Evolutionary conservation across 2,797 vertebrate species (phyloP), one percentile per base, ranked within the genome.

Genomic region (Apogon hyalosoma): DNA sequence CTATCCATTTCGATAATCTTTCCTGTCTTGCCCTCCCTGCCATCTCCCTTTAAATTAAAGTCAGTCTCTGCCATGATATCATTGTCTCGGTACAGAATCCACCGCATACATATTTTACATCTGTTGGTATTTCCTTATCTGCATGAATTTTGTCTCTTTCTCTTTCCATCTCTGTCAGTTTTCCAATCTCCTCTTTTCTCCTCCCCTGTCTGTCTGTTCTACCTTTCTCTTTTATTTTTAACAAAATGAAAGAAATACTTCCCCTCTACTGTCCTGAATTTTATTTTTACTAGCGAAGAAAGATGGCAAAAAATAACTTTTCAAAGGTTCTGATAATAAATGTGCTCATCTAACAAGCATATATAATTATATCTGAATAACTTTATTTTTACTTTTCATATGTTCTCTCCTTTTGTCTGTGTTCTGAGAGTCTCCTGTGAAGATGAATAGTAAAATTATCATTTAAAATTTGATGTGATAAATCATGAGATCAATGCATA

Each of bases 41-140:
- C 66, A 51, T 78, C 65, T 76, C 63, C 21, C 43, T 63, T 73
- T 55, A 76, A 75, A 62, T 69, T 77, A 42, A 51, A 79, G 41
- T 62, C 45, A 38, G 9, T 55, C 65, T 42, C 54, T 45, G 53
- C 46, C 12, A n/a, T 49, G 14, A 38, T 54, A 53, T 80, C 48
- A 59, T 52, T 75, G 50, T 68, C 49, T 67, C 60, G 45, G 67
- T 33, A 31, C 38, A 63, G 31, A 62, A 57, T 55, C 19, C 68
- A 64, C 38, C 63, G 31, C 49, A 70, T 69, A n/a, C 73, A 72
- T 63, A 73, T 75, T 69, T 77, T 39, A 79, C 38, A 65, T 48
- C 46, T 21, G 36, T 60, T 43, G 58, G 41, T 41, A 52, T 66
- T 69, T 52, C 42, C 42, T 48, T 61, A 43, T 61, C 43, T 40